Percentiles rank a stretch among this genome's conserved stretches.
phyloP scores from a whole-genome alignment of 2,797 vertebrate species.

The Scarus forsteni region DNA sequence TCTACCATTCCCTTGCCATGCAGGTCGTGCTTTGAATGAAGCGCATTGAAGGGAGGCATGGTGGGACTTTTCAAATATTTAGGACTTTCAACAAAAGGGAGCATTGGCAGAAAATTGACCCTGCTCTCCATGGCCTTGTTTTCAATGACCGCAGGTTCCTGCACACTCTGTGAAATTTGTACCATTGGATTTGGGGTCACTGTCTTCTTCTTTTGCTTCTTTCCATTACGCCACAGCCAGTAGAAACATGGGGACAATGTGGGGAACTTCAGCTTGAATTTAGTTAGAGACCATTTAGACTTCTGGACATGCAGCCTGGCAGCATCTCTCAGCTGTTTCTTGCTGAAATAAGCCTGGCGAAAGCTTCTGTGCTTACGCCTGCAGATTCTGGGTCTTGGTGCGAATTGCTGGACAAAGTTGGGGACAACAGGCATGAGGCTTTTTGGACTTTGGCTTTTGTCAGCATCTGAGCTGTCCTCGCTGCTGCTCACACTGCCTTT shows the following conservation, averaged over 20 bases:
- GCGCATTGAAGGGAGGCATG: conserved; percentile 37
- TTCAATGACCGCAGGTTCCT: not conserved
- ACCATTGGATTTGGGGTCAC: conserved; percentile 18
- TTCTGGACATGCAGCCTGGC: conserved; percentile 87
- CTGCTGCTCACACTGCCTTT: conserved; percentile 76
- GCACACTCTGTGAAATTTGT: conserved; percentile 13
- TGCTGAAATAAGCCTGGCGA: conserved; percentile 81
- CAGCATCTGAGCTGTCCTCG: conserved; percentile 77
- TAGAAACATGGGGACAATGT: conserved; percentile 89
- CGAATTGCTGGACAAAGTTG: conserved; percentile 13
- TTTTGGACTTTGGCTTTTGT: conserved; percentile 78
- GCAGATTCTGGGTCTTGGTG: conserved; percentile 62
- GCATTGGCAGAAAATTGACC: conserved; percentile 4
- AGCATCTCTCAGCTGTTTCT: conserved; percentile 86
- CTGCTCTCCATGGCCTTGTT: conserved; percentile 12
- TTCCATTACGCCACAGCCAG: conserved; percentile 90
- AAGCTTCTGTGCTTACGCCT: conserved; percentile 71
- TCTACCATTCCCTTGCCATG: conserved; percentile 66
- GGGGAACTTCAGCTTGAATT: conserved; percentile 92
- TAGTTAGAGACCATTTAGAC: conserved; percentile 87
- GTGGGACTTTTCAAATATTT: conserved; percentile 27
- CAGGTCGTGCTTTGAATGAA: conserved; percentile 58
- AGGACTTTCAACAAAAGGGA: conserved; percentile 47
- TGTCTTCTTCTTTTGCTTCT: conserved; percentile 50
- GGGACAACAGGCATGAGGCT: conserved; percentile 44